Conservation (phyloP, 1,140 invertebrate genomes). For the Globodera ellingtonae region DNA sequence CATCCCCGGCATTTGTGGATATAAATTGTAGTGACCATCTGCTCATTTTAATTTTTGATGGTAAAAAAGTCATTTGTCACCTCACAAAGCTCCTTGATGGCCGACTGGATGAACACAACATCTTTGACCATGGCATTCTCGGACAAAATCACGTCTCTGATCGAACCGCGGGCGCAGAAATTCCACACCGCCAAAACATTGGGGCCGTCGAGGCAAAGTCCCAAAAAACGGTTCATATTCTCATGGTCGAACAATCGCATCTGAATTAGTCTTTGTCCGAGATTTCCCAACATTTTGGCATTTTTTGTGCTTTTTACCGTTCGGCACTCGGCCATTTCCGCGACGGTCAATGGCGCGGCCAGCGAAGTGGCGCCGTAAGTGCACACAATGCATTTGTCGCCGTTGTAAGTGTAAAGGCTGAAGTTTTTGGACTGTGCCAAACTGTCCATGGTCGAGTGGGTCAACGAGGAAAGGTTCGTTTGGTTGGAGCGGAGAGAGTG, state of each 20-base stretch:
- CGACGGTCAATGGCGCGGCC: slow-evolving; percentile 29
- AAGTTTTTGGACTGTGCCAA: slow-evolving; percentile 57
- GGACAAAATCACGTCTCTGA: slow-evolving; percentile 55
- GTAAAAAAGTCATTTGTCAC: slow-evolving; percentile 1
- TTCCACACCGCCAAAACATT: slow-evolving; percentile 68
- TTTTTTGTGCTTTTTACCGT: slow-evolving; percentile 14
- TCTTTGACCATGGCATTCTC: slow-evolving; percentile 54
- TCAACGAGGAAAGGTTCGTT: slow-evolving; percentile 48
- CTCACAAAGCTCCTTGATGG: slow-evolving; percentile 55
- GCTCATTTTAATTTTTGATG: background rate
- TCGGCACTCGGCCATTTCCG: slow-evolving; percentile 45
- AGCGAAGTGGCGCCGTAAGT: slow-evolving; percentile 40
- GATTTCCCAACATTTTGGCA: no score
- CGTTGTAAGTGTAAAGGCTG: slow-evolving; percentile 44
- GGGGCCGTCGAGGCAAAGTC: slow-evolving; percentile 76
- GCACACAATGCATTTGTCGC: slow-evolving; percentile 53
- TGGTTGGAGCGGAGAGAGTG: slow-evolving; percentile 30
- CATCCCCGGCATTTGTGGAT: no score
- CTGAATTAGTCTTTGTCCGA: slow-evolving; percentile 16
- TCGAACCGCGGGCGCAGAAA: slow-evolving; percentile 55
- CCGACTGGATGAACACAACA: slow-evolving; percentile 59
- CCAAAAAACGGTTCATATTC: slow-evolving; percentile 83
- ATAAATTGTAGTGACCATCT: background rate
- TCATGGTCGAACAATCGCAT: slow-evolving; percentile 83
- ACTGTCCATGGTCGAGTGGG: slow-evolving; percentile 59